Evolutionary conservation across 2,888 invertebrate genomes (phyloP), one percentile per base, ranked within the genome.

Genomic region (Apodemia mormo): DNA sequence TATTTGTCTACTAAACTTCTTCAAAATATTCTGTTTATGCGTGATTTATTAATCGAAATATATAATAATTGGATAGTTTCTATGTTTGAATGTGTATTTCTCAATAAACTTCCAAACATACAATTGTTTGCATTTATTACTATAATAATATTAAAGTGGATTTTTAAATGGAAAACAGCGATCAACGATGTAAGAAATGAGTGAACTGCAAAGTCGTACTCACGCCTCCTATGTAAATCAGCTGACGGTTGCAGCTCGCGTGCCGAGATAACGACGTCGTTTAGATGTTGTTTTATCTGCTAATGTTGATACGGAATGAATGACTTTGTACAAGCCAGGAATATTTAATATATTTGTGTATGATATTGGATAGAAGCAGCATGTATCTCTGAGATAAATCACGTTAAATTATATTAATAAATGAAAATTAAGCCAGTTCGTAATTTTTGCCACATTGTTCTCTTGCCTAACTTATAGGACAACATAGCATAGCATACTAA

Each of bases 161-260:
- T 81, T 82, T 82, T 81, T 82, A 80, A 81, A 86, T 83, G 82
- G 80, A 82, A 84, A 85, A 75, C 80, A 80, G 77, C 72, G 73
- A 76, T 78, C 37, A 40, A 33, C 81, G 80, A 81, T 84, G 82
- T 81, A 79, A 75, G 78, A 76, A 80, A 85, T 83, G 82, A 84
- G 73, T 65, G 67, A 65, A 58, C 54, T 68, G 68, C 64, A 37
- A 61, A 68, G 66, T 68, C 52, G 52, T 54, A 22, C 52, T 70
- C 45, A 54, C 70, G 68, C 64, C 40, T 71, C 68, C 45, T 71
- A 71, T 71, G 71, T 69, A 71, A 71, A 71, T 71, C 68, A 65
- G 67, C 10, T 58, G 40, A 33, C 49, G 56, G 58, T 43, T 33
- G 66, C 49, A 67, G 52, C 33, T 40, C 66, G 70, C 70, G 68